phyloP scores from a whole-genome alignment of 2,797 vertebrate genomes.

The Huso huso region DNA sequence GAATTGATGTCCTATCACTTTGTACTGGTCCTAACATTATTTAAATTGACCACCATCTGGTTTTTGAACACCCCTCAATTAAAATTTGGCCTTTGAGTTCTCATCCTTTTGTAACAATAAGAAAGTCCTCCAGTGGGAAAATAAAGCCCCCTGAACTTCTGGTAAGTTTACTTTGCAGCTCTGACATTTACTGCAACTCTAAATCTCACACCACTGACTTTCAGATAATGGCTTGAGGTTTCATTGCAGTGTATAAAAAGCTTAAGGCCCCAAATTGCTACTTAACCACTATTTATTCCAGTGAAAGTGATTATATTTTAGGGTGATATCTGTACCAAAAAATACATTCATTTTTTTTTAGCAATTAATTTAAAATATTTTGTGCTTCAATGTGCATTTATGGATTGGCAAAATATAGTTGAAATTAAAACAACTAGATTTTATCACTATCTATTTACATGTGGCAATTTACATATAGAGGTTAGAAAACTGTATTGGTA shows the following conservation, averaged over 20 bases:
- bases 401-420: too few species aligned
- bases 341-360: too few species aligned
- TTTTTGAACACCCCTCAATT: not conserved
- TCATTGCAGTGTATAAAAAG: constrained; percentile 9
- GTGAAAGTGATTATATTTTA: constrained; percentile 18
- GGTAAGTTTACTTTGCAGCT: not conserved
- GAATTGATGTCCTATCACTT: not conserved
- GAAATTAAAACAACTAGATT: too few species aligned
- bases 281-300: constrained; percentile 21
- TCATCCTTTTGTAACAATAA: constrained; percentile 11
- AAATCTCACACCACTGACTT: constrained; percentile 21
- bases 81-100: not conserved
- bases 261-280: constrained; percentile 17
- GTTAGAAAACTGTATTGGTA: too few species aligned
- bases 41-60: not conserved
- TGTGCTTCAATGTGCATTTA: too few species aligned
- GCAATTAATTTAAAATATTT: too few species aligned
- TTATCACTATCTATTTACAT: too few species aligned
- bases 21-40: not conserved
- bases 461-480: too few species aligned
- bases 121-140: not conserved
- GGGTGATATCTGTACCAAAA: too few species aligned
- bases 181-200: constrained; percentile 20
- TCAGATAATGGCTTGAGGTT: constrained; percentile 19
- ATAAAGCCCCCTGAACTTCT: constrained; percentile 1